Percentiles rank a stretch among this genome's conserved stretches.
These are phyloP conservation scores for Nymphalis polychloros DNA, from an alignment of 2,888 invertebrate species.

Conservation along the genomic window DNA sequence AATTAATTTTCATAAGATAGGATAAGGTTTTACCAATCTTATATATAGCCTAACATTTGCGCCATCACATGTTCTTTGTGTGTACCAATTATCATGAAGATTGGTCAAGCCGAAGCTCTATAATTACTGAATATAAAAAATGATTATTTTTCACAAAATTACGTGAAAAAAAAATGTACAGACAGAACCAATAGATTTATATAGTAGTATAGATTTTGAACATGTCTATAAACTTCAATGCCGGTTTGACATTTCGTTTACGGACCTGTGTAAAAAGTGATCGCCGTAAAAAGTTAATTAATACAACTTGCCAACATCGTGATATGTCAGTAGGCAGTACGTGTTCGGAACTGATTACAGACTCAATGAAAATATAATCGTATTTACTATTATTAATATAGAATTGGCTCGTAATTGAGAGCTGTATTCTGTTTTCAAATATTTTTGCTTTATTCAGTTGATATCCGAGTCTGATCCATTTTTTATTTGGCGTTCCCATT, in stretches of 20 bases:
- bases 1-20: too few relatives aligned
- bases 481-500: not conserved
- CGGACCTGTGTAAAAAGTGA: slow-evolving; percentile 22
- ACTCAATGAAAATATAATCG: slow-evolving; percentile 31
- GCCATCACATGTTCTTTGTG: too few relatives aligned
- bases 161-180: too few relatives aligned
- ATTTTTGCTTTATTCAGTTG: not conserved
- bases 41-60: too few relatives aligned
- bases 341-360: slow-evolving; percentile 22
- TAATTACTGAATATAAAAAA: too few relatives aligned
- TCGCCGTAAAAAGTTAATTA: slow-evolving; percentile 36
- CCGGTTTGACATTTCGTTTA: slow-evolving; percentile 36
- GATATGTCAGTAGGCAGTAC: slow-evolving; percentile 49
- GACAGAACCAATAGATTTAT: too few relatives aligned
- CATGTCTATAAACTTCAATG: slow-evolving; percentile 15
- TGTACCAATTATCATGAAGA: too few relatives aligned
- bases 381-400: slow-evolving; percentile 34
- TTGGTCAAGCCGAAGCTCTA: too few relatives aligned
- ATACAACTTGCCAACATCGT: slow-evolving; percentile 43
- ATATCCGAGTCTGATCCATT: not conserved
- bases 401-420: slow-evolving; percentile 32
- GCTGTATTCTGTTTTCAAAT: slow-evolving; percentile 20
- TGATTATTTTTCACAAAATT: too few relatives aligned
- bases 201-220: too few relatives aligned
- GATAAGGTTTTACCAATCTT: too few relatives aligned